phyloP scores from a whole-genome alignment of 2,113 vertebrate genomes.

The Raja brachyura region DNA sequence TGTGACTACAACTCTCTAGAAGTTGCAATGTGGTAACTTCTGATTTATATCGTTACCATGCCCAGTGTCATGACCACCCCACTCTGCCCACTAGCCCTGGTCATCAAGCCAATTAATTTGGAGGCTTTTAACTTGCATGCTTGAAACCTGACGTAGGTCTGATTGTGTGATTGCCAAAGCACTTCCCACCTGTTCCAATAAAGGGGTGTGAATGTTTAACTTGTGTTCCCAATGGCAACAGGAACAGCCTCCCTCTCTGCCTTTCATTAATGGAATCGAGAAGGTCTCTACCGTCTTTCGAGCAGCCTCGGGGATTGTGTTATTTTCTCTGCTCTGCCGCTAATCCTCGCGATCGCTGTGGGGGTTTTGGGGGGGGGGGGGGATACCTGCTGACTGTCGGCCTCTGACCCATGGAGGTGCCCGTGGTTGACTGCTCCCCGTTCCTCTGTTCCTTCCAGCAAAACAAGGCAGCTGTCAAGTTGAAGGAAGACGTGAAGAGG shows the following conservation, averaged over 20 bases:
- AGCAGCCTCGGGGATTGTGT: neutral
- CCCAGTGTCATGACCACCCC: neutral
- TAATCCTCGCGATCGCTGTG: neutral
- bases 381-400: neutral
- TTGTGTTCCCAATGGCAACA: constrained; percentile 12
- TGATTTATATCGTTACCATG: neutral
- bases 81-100: neutral
- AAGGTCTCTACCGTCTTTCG: neutral
- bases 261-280: neutral
- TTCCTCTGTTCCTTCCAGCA: constrained; percentile 66
- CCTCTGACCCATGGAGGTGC: constrained; percentile 39
- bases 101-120: neutral
- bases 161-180: neutral
- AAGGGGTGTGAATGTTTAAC: constrained; percentile 2
- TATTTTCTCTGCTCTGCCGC: neutral
- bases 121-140: neutral
- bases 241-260: neutral
- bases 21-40: neutral
- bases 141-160: neutral
- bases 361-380: constrained; percentile 8
- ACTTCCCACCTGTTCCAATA: neutral
- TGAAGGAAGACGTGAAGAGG: constrained; percentile 86
- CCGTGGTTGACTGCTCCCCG: constrained; percentile 51
- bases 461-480: constrained; percentile 66
- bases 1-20: too few relatives aligned